Percentiles rank a stretch among this genome's conserved stretches.
Conservation (phyloP, 2,113 vertebrate species). For the Daubentonia madagascariensis region DNA sequence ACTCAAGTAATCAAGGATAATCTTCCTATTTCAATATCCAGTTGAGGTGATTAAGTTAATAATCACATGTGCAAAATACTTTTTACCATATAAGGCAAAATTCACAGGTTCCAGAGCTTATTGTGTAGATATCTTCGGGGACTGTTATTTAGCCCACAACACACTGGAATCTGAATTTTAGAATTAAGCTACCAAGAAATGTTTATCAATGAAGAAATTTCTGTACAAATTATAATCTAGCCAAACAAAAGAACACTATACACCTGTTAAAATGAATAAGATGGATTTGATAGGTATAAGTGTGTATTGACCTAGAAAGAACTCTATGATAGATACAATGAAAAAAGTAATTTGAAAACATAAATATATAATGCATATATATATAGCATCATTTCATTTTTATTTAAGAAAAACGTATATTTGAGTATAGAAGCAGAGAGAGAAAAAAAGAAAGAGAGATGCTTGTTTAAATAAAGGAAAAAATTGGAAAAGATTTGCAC, state of each 20-base stretch:
- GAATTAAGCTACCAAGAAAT: neutral
- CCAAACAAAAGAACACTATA: neutral
- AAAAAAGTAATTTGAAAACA: neutral
- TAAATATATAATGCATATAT: neutral
- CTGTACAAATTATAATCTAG: neutral
- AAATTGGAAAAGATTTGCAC: neutral
- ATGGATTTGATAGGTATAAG: neutral
- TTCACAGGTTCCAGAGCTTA: constrained; percentile 2
- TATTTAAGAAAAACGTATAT: neutral
- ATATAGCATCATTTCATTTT: neutral
- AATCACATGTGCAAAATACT: neutral
- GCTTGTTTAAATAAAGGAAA: constrained; percentile 1
- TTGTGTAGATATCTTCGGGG: neutral
- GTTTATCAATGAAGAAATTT: neutral
- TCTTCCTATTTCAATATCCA: neutral
- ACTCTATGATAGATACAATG: neutral
- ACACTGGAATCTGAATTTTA: neutral
- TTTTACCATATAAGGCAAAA: neutral
- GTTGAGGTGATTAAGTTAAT: neutral
- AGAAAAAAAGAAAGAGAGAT: neutral
- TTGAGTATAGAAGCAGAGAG: neutral
- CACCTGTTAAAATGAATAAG: neutral
- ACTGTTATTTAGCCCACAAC: neutral
- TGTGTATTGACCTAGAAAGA: neutral
- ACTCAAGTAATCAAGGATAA: neutral